Conservation (phyloP, 2,797 vertebrate genomes). For the Bovichtus diacanthus region DNA sequence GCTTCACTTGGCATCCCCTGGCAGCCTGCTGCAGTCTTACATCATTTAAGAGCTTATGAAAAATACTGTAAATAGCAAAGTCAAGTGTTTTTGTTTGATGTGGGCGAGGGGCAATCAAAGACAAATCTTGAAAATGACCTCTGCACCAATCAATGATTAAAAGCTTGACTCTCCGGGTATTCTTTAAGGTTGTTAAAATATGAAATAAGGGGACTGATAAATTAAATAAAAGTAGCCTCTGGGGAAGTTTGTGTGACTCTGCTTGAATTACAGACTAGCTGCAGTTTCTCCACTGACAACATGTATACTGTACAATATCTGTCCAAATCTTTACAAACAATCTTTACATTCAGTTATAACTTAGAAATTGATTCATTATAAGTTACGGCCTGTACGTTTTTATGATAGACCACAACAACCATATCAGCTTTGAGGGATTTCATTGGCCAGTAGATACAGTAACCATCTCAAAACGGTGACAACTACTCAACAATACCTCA, state of each 20-base stretch:
- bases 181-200: conserved; percentile 18
- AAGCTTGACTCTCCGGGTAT: conserved; percentile 2
- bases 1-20: conserved; percentile 3
- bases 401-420: conserved; percentile 2
- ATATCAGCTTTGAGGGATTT: conserved; percentile 8
- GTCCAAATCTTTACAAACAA: conserved; percentile 1
- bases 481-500: conserved; percentile 21
- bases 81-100: conserved; percentile 38
- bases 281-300: conserved; percentile 6
- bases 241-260: conserved; percentile 5
- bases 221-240: conserved; percentile 18
- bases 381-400: not conserved
- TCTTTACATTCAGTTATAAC: conserved; percentile 14
- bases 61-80: conserved; percentile 23
- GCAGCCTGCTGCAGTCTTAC: conserved; percentile 17
- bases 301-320: not conserved
- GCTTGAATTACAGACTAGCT: conserved; percentile 5
- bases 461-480: not conserved
- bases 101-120: conserved; percentile 13
- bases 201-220: conserved; percentile 16
- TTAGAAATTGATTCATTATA: not conserved
- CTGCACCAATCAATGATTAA: conserved; percentile 37
- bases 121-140: conserved; percentile 29
- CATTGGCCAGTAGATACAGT: not conserved
- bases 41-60: conserved; percentile 25